phyloP scores from a whole-genome alignment of 2,888 invertebrate species.

The Lucinisca nassula region DNA sequence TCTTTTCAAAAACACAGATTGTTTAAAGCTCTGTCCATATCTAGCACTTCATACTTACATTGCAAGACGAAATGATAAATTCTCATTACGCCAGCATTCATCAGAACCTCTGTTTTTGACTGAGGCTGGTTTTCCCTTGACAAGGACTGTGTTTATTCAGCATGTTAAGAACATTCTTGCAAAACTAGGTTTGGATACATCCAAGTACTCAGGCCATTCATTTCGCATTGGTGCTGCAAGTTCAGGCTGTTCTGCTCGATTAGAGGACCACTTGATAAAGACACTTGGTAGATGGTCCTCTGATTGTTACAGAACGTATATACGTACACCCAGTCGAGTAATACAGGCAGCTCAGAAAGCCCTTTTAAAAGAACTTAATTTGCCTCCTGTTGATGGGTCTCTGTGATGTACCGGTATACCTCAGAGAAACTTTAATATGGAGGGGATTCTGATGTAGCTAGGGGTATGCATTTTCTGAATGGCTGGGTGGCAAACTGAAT shows the following conservation, averaged over 20 bases:
- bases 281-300: neutral
- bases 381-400: too few relatives aligned
- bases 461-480: too few relatives aligned
- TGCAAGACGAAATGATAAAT: neutral
- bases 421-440: too few relatives aligned
- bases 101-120: neutral
- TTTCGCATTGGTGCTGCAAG: neutral
- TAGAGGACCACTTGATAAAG: neutral
- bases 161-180: neutral
- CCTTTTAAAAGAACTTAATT: neutral
- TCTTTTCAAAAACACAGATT: neutral
- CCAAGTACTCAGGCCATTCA: neutral
- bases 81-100: neutral
- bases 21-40: neutral
- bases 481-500: too few relatives aligned
- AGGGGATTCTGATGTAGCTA: too few relatives aligned
- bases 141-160: neutral
- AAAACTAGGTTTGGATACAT: neutral
- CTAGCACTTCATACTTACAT: neutral
- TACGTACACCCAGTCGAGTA: neutral
- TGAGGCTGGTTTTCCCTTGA: neutral
- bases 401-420: too few relatives aligned
- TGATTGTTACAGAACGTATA: neutral
- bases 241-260: neutral
- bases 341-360: neutral